phyloP scores from a whole-genome alignment of 2,888 invertebrate species.

The Aspidiotus rigidus region DNA sequence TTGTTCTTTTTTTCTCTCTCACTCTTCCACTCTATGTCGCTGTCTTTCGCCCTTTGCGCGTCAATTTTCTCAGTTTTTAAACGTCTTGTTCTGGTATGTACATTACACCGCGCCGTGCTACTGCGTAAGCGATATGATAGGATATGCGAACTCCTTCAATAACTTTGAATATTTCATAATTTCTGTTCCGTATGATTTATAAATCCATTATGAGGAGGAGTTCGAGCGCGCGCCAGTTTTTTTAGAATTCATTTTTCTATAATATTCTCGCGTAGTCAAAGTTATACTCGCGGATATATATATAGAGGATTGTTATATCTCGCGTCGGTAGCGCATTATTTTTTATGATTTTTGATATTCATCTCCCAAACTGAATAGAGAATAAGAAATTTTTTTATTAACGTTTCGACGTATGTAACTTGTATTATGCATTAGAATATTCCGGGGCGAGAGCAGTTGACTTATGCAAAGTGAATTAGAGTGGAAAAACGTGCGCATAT shows the following conservation, averaged over 20 bases:
- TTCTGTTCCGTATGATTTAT: slow-evolving; percentile 32
- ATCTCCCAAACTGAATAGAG: neutral
- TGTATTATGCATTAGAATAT: too few relatives aligned
- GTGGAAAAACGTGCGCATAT: slow-evolving; percentile 3
- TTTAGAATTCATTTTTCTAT: slow-evolving; percentile 1
- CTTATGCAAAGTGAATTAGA: slow-evolving; percentile 18
- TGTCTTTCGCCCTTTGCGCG: neutral
- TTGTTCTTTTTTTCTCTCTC: slow-evolving; percentile 18
- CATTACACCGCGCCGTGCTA: neutral
- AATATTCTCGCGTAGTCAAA: neutral
- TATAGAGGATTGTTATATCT: neutral
- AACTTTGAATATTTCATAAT: slow-evolving; percentile 34
- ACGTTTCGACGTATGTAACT: neutral
- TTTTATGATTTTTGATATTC: slow-evolving; percentile 5
- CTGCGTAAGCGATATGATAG: too few relatives aligned
- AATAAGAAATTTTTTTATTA: neutral
- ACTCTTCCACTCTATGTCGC: neutral
- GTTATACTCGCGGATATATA: slow-evolving; percentile 3
- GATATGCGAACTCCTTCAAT: slow-evolving; percentile 28
- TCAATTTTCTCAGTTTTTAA: slow-evolving; percentile 5
- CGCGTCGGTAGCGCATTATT: neutral
- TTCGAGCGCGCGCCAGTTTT: neutral
- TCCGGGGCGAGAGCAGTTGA: slow-evolving; percentile 3
- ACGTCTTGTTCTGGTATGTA: slow-evolving; percentile 10
- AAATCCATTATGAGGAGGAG: slow-evolving; percentile 31